Evolutionary conservation across 2,888 invertebrate genomes (phyloP).

Genomic region (Lathronympha strigana): DNA sequence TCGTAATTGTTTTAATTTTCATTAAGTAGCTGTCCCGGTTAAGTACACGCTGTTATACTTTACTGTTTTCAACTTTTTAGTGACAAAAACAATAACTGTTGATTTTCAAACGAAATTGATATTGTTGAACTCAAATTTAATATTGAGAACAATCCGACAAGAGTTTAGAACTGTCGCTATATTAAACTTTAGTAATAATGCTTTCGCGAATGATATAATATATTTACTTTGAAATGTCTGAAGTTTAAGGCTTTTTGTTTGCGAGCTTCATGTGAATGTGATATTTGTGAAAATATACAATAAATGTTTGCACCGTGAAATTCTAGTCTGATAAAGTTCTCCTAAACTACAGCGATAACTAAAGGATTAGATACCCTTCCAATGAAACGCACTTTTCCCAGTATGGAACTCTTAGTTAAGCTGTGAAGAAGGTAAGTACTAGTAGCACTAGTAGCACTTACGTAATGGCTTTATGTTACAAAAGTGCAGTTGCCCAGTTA

Average conservation of each 20-base stretch:
- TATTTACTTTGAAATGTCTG: slow-evolving; percentile 3
- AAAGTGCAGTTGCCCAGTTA: too few relatives aligned
- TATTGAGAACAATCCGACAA: background rate
- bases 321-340: too few relatives aligned
- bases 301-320: too few relatives aligned
- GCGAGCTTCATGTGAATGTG: background rate
- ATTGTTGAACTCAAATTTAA: slow-evolving; percentile 1
- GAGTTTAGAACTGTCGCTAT: background rate
- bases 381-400: too few relatives aligned
- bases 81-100: background rate
- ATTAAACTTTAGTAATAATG: slow-evolving; percentile 10
- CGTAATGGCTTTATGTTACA: too few relatives aligned
- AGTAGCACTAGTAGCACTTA: too few relatives aligned
- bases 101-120: background rate
- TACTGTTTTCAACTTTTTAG: slow-evolving; percentile 21
- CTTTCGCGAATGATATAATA: background rate
- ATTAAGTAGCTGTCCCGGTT: slow-evolving; percentile 55
- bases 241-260: slow-evolving; percentile 3
- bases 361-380: too few relatives aligned
- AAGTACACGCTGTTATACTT: slow-evolving; percentile 37
- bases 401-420: too few relatives aligned
- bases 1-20: slow-evolving; percentile 74
- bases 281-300: background rate
- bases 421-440: too few relatives aligned
- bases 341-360: too few relatives aligned